These are phyloP conservation scores for Drosophila falleni DNA, from an alignment of 2,888 invertebrate species.

Conservation along the genomic window DNA sequence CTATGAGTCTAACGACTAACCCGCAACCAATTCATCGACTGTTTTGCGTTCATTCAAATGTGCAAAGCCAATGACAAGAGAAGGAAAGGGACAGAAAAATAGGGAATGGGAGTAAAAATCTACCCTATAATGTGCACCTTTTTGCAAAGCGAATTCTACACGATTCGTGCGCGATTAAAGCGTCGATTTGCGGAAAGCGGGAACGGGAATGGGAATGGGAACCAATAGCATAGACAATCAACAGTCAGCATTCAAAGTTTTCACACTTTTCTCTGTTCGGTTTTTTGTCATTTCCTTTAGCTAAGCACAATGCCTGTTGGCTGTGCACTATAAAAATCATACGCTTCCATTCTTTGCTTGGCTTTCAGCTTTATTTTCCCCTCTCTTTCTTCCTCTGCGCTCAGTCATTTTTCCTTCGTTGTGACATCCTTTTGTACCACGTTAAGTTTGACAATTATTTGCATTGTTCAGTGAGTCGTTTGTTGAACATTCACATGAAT, in stretches of 20 bases:
- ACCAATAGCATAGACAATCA: slow-evolving; percentile 64
- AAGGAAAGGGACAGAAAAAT: too few species aligned
- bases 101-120: too few species aligned
- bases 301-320: slow-evolving; percentile 63
- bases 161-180: slow-evolving; percentile 71
- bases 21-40: slow-evolving; percentile 41
- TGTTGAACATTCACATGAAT: slow-evolving; percentile 77
- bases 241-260: slow-evolving; percentile 36
- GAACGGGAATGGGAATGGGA: not conserved
- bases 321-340: slow-evolving; percentile 72
- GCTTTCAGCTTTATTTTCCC: slow-evolving; percentile 16
- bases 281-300: slow-evolving; percentile 42
- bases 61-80: slow-evolving; percentile 74
- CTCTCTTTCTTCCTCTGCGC: not conserved
- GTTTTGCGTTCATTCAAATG: slow-evolving; percentile 71
- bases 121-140: slow-evolving; percentile 60
- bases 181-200: slow-evolving; percentile 41
- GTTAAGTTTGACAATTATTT: slow-evolving; percentile 80
- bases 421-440: slow-evolving; percentile 54
- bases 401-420: slow-evolving; percentile 13
- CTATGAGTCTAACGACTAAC: slow-evolving; percentile 41
- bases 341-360: slow-evolving; percentile 62
- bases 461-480: slow-evolving; percentile 77
- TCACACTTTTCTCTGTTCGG: slow-evolving; percentile 23
- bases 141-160: slow-evolving; percentile 25